phyloP scores from a whole-genome alignment of 2,888 invertebrate species.

The Leptura quadrifasciata region DNA sequence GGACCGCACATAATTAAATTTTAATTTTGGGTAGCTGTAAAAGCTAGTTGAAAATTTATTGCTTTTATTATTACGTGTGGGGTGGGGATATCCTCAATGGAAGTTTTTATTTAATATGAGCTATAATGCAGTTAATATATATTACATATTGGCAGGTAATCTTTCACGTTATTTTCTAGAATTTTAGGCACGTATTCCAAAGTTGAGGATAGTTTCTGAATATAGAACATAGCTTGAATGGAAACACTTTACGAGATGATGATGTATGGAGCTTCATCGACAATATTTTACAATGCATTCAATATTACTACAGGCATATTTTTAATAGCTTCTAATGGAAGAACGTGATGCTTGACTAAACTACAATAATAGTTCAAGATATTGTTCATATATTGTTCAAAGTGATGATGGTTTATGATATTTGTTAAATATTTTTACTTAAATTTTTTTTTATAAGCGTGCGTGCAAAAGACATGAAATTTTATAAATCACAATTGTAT shows the following conservation, averaged over 20 bases:
- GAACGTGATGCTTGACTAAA: not conserved
- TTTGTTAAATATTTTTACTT: no score
- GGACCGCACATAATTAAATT: no score
- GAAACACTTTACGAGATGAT: constrained; percentile 2
- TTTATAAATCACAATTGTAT: no score
- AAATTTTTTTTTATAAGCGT: no score
- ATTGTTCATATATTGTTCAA: no score
- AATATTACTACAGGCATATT: not conserved
- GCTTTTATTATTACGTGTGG: no score
- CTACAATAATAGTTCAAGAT: not conserved
- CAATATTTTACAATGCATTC: constrained; percentile 7
- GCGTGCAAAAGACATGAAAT: no score
- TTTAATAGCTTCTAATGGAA: constrained; percentile 6
- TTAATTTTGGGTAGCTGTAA: no score
- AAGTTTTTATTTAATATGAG: no score
- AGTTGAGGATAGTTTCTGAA: constrained; percentile 15
- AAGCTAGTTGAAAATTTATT: no score
- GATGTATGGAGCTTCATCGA: not conserved
- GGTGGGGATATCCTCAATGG: no score
- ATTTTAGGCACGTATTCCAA: constrained; percentile 11
- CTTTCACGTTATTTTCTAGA: constrained; percentile 6
- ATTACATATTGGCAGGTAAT: constrained; percentile 4
- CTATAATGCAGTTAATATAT: not conserved
- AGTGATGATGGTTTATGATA: no score
- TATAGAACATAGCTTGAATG: not conserved